phyloP scores from a whole-genome alignment of 2,797 vertebrate species.

The Salarias fasciatus region DNA sequence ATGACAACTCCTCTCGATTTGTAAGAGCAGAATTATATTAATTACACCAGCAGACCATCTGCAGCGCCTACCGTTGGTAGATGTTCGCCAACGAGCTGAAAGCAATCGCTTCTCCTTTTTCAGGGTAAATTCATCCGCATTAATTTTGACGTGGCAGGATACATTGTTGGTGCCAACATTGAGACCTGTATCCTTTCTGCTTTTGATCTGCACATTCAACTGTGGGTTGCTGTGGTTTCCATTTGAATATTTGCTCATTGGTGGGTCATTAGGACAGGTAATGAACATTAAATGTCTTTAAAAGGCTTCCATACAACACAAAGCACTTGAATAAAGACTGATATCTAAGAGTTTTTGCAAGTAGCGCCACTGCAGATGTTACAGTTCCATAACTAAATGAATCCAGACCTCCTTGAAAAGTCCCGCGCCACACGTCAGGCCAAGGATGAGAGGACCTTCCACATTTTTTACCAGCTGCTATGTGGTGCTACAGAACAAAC shows the following conservation, averaged over 20 bases:
- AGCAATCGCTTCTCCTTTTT: slow-evolving; percentile 23
- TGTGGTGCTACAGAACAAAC: slow-evolving; percentile 85
- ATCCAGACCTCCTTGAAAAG: slow-evolving; percentile 91
- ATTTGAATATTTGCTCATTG: too few species aligned
- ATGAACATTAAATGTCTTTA: too few species aligned
- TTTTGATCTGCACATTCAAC: too few species aligned
- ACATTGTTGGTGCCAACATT: slow-evolving; percentile 95
- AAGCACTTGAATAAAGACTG: background rate
- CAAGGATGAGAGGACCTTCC: slow-evolving; percentile 93
- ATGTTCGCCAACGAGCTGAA: background rate
- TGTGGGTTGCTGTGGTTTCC: too few species aligned
- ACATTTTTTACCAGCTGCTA: slow-evolving; percentile 93
- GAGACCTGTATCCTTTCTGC: slow-evolving; percentile 93
- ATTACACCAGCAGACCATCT: background rate
- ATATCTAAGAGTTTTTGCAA: background rate
- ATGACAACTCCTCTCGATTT: slow-evolving; percentile 93
- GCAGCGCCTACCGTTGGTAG: too few species aligned
- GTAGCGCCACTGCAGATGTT: too few species aligned
- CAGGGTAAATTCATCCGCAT: slow-evolving; percentile 96
- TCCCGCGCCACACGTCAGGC: slow-evolving; percentile 92
- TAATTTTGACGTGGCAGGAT: slow-evolving; percentile 92
- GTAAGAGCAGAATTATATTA: slow-evolving; percentile 74
- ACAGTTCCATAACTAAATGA: slow-evolving; percentile 60
- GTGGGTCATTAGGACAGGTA: too few species aligned
- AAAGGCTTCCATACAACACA: background rate